Percentiles rank a stretch among this genome's conserved stretches.
phyloP scores from a whole-genome alignment of 2,113 vertebrate genomes.

The Emydocephalus ijimae region DNA sequence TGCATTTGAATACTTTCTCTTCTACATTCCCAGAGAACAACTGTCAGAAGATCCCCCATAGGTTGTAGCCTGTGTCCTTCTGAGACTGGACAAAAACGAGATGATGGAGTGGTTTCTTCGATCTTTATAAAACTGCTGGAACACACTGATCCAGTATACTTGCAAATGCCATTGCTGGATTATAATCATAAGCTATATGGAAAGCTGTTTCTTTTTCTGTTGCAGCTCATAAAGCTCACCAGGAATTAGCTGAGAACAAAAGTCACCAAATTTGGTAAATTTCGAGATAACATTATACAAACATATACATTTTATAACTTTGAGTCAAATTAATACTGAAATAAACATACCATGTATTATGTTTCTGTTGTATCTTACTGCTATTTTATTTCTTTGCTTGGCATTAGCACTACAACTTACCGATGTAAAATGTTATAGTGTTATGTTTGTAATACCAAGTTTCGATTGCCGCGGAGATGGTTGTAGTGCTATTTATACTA shows the following conservation, averaged over 20 bases:
- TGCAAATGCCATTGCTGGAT: background rate
- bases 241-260: background rate
- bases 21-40: background rate
- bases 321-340: background rate
- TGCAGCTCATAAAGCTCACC: background rate
- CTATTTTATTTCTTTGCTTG: background rate
- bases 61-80: background rate
- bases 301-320: background rate
- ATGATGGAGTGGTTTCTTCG: background rate
- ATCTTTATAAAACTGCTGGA: background rate
- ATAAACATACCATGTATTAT: background rate
- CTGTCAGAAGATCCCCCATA: background rate
- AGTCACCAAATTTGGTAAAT: background rate
- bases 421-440: background rate
- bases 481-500: background rate
- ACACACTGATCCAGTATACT: background rate
- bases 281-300: background rate
- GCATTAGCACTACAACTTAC: background rate
- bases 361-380: background rate
- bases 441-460: background rate
- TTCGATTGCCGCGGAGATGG: background rate
- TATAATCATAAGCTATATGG: background rate
- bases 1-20: background rate
- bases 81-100: background rate
- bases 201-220: background rate